Percentiles rank a stretch among this genome's conserved stretches.
Conservation (phyloP, 2,113 vertebrate species). For the Callipepla squamata region DNA sequence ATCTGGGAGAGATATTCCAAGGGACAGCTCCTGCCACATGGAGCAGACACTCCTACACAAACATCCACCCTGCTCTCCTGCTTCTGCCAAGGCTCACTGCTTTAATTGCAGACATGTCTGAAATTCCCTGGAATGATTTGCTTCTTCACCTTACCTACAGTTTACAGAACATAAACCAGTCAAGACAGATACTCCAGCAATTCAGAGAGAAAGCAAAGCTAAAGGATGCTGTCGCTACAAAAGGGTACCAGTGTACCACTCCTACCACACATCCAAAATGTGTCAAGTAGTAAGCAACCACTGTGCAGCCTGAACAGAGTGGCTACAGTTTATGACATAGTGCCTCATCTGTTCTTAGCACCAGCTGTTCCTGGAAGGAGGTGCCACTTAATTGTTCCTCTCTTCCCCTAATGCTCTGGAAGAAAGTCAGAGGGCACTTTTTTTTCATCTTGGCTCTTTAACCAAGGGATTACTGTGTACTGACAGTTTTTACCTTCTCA, state of each 20-base stretch:
- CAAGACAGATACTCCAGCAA: neutral
- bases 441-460: neutral
- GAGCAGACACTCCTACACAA: neutral
- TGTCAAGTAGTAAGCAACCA: neutral
- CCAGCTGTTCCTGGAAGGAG: constrained; percentile 50
- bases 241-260: neutral
- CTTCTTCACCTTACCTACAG: neutral
- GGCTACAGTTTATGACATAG: constrained; percentile 7
- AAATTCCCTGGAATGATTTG: fast-evolving
- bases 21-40: neutral
- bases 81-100: neutral
- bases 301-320: constrained; percentile 23
- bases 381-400: constrained; percentile 25
- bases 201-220: neutral
- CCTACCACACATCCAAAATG: neutral
- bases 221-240: neutral
- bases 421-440: neutral
- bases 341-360: constrained; percentile 49
- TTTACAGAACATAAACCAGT: neutral
- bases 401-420: constrained; percentile 31
- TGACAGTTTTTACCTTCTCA: neutral
- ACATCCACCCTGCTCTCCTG: fast-evolving
- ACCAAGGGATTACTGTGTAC: neutral
- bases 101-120: neutral
- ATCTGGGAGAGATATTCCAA: neutral